Conservation (phyloP, 2,113 vertebrate genomes). For the Gnathonemus echidnorhynchus region DNA sequence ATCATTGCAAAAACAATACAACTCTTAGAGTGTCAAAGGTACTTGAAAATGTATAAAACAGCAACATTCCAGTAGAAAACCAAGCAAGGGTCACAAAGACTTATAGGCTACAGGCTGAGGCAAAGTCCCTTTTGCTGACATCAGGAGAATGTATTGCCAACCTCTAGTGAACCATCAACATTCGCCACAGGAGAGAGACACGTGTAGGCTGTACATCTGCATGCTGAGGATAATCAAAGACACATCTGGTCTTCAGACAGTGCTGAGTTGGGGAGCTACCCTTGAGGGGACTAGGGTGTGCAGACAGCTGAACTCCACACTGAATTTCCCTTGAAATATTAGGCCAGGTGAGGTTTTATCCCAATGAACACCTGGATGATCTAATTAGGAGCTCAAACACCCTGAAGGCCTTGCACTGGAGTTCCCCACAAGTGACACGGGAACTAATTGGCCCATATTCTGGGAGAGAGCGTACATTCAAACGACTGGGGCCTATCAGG, state of each 20-base stretch:
- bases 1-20: slow-evolving; percentile 13
- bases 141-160: background rate
- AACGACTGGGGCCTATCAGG: background rate
- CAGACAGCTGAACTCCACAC: background rate
- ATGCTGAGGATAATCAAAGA: background rate
- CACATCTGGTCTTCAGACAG: slow-evolving; percentile 3
- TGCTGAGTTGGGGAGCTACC: no score
- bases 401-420: no score
- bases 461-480: slow-evolving; percentile 14
- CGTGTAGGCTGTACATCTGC: slow-evolving; percentile 2
- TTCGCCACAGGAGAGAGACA: background rate
- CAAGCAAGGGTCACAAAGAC: background rate
- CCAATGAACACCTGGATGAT: background rate
- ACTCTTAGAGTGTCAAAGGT: slow-evolving; percentile 16
- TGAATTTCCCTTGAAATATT: background rate
- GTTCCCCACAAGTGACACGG: background rate
- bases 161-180: background rate
- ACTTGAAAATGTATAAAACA: slow-evolving; percentile 17
- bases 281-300: background rate
- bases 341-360: background rate
- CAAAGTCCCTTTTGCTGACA: background rate
- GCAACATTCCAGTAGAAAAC: slow-evolving; percentile 19
- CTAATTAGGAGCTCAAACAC: background rate
- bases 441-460: background rate
- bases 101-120: background rate